These are phyloP conservation scores for Casuarius casuarius DNA, from an alignment of 2,113 vertebrate species.

Conservation along the genomic window DNA sequence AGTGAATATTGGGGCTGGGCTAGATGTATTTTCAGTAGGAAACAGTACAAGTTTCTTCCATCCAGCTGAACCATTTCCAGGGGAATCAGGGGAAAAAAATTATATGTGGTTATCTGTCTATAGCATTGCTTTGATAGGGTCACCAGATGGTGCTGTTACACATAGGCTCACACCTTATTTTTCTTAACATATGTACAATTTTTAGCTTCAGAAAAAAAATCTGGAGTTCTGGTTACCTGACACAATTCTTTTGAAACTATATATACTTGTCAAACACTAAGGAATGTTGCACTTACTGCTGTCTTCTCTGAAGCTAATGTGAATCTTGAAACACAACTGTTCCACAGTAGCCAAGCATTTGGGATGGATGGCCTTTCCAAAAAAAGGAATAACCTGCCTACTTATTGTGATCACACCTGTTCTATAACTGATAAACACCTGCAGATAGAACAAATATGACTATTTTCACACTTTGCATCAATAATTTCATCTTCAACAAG, in stretches of 20 bases:
- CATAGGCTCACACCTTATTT: background rate
- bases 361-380: background rate
- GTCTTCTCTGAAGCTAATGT: background rate
- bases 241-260: background rate
- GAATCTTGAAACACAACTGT: background rate
- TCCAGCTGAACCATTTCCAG: background rate
- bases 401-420: background rate
- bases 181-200: background rate
- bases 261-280: background rate
- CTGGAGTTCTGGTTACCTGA: background rate
- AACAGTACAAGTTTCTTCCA: background rate
- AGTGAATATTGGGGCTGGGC: background rate
- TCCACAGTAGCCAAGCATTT: background rate
- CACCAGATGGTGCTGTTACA: slow-evolving; percentile 26
- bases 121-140: background rate
- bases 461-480: background rate
- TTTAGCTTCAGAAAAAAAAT: background rate
- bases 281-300: background rate
- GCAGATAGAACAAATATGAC: background rate
- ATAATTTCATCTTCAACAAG: background rate
- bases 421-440: background rate
- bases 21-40: background rate
- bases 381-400: background rate
- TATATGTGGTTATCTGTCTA: background rate
- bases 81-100: background rate